A percentile compares a stretch with the other conserved stretches of the same genome.
phyloP scores from a whole-genome alignment of 1,140 invertebrate genomes.

The Aradophagus sp. region DNA sequence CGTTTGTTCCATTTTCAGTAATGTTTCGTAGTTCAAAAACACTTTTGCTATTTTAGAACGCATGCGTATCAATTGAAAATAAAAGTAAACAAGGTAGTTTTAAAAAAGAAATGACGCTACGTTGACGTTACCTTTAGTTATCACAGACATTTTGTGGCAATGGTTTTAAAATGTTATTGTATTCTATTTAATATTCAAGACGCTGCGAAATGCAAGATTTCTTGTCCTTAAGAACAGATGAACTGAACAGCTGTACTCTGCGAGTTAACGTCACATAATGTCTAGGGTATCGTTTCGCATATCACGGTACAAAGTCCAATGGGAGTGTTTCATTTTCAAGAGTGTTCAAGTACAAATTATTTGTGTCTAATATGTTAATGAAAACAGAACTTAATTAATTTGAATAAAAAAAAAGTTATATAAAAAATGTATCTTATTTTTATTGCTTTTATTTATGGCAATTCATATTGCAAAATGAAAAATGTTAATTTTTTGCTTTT shows the following conservation, averaged over 20 bases:
- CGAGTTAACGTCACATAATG: background rate
- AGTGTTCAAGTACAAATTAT: too few species aligned
- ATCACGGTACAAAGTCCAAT: constrained; percentile 32
- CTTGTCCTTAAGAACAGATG: background rate
- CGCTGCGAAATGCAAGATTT: background rate
- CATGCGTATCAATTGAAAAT: too few species aligned
- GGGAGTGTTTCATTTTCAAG: constrained; percentile 4
- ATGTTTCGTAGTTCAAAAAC: too few species aligned
- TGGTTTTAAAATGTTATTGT: constrained; percentile 2
- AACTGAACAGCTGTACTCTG: constrained; percentile 17
- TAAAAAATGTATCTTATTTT: too few species aligned
- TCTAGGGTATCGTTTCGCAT: constrained; percentile 8
- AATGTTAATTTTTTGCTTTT: too few species aligned
- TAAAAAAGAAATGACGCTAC: background rate
- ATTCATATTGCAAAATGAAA: too few species aligned
- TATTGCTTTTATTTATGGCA: too few species aligned
- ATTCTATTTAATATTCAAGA: background rate
- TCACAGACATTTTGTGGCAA: constrained; percentile 21
- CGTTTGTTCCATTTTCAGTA: too few species aligned
- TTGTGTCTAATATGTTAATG: too few species aligned
- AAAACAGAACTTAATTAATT: too few species aligned
- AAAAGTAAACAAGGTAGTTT: background rate
- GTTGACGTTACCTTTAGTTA: constrained; percentile 27
- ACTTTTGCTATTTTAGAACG: too few species aligned
- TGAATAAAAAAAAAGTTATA: too few species aligned